These are phyloP conservation scores for Pyrrhosoma nymphula DNA, from an alignment of 2,888 invertebrate species.

Conservation along the genomic window DNA sequence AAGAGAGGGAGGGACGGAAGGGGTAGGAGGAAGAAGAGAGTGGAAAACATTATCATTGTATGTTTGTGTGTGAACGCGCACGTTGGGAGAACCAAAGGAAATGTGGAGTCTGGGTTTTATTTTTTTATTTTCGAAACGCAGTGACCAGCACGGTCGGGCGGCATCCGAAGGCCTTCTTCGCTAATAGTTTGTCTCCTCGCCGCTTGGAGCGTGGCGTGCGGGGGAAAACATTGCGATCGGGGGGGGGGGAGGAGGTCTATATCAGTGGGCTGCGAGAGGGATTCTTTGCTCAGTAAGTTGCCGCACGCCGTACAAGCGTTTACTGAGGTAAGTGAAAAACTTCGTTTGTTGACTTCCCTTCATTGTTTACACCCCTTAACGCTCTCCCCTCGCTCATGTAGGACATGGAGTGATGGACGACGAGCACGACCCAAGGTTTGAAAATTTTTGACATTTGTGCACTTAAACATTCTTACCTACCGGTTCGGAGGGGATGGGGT, in stretches of 20 bases:
- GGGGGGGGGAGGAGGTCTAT: conserved; percentile 18
- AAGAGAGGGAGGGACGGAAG: too few relatives aligned
- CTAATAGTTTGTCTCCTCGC: background rate
- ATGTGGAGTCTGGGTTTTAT: background rate
- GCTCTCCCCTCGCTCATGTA: too few relatives aligned
- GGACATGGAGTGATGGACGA: too few relatives aligned
- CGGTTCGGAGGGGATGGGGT: too few relatives aligned
- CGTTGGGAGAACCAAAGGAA: background rate
- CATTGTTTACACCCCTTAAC: too few relatives aligned
- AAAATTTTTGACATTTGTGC: too few relatives aligned
- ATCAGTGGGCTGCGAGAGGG: background rate
- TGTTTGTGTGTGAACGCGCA: background rate
- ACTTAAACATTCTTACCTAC: too few relatives aligned
- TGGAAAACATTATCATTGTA: background rate
- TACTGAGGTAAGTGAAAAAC: conserved; percentile 39
- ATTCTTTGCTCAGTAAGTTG: conserved; percentile 58
- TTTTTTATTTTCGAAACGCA: background rate
- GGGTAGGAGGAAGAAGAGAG: background rate
- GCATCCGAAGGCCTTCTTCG: background rate
- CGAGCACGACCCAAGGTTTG: too few relatives aligned
- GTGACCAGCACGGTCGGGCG: conserved; percentile 10
- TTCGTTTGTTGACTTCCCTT: background rate
- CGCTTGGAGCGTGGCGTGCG: background rate
- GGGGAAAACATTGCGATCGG: background rate
- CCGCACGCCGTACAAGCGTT: conserved; percentile 23